Conservation (phyloP, 1,140 invertebrate species). For the Heliconius melpomene region DNA sequence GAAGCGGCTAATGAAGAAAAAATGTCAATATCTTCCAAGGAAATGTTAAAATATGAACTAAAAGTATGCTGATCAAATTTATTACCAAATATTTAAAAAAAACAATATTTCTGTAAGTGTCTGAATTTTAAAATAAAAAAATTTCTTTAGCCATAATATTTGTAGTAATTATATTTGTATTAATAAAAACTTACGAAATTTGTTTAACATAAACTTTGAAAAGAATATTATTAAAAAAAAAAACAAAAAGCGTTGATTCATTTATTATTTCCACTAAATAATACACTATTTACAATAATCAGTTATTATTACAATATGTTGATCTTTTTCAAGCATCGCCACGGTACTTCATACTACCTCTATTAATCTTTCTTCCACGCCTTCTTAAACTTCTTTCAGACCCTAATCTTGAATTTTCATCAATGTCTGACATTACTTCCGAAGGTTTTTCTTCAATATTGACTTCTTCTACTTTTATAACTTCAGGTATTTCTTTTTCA, state of each 20-base stretch:
- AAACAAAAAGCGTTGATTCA: neutral
- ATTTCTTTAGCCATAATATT: no score
- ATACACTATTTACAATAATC: conserved; percentile 18
- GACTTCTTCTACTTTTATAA: conserved; percentile 18
- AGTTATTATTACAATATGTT: neutral
- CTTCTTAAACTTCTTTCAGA: conserved; percentile 44
- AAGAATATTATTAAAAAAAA: neutral
- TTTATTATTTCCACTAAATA: conserved; percentile 11
- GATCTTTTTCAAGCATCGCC: conserved; percentile 18
- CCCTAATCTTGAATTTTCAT: conserved; percentile 41
- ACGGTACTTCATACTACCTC: conserved; percentile 40
- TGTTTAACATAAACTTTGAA: neutral
- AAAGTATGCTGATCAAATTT: no score
- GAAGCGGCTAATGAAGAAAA: no score
- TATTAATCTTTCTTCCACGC: conserved; percentile 44
- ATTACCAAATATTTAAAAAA: no score
- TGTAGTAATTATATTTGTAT: no score
- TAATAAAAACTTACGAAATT: neutral
- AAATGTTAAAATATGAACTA: no score
- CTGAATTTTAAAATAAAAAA: no score
- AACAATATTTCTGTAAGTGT: no score
- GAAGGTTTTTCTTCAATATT: conserved; percentile 11
- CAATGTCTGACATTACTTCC: conserved; percentile 10
- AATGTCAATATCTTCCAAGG: no score
- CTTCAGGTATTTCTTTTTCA: conserved; percentile 14